Percentiles rank a stretch among this genome's conserved stretches.
Conservation (phyloP, 2,888 invertebrate species). For the Epiblema foenella region DNA sequence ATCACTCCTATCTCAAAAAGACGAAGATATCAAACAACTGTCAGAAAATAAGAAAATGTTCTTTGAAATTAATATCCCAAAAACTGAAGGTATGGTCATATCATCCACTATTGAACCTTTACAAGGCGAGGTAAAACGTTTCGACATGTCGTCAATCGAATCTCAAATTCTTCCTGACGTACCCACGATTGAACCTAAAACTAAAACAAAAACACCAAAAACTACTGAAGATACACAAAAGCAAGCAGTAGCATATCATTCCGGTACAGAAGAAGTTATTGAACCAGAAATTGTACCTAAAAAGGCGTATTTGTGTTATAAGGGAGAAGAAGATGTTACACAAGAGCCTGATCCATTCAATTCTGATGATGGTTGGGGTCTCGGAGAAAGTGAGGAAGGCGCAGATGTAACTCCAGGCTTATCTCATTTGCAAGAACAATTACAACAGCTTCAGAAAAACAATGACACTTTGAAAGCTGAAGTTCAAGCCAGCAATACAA, state of each 20-base stretch:
- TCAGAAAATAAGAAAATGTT: slow-evolving; percentile 69
- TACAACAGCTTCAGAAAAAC: slow-evolving; percentile 85
- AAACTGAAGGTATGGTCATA: slow-evolving; percentile 81
- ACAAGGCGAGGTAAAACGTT: slow-evolving; percentile 57
- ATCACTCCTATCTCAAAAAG: slow-evolving; percentile 60
- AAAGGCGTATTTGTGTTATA: slow-evolving; percentile 83
- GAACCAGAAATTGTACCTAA: slow-evolving; percentile 80
- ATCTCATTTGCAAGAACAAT: slow-evolving; percentile 84
- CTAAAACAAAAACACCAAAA: slow-evolving; percentile 55
- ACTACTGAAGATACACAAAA: slow-evolving; percentile 57
- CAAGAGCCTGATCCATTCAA: slow-evolving; percentile 71
- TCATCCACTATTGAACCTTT: slow-evolving; percentile 77
- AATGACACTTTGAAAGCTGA: slow-evolving; percentile 86
- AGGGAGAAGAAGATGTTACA: slow-evolving; percentile 56
- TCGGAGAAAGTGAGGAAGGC: slow-evolving; percentile 69
- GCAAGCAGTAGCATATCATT: slow-evolving; percentile 48
- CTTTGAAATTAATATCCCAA: slow-evolving; percentile 81
- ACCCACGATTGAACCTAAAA: slow-evolving; percentile 50
- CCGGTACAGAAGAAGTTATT: slow-evolving; percentile 49
- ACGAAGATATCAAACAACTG: slow-evolving; percentile 69
- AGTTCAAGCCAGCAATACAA: slow-evolving; percentile 87
- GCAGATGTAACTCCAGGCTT: slow-evolving; percentile 71
- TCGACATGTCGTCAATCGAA: slow-evolving; percentile 67
- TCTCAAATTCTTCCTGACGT: slow-evolving; percentile 73
- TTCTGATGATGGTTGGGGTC: slow-evolving; percentile 78